A percentile compares a stretch with the other conserved stretches of the same genome.
Evolutionary conservation across 2,888 invertebrate species (phyloP).

Genomic region (Adelphocoris suturalis): DNA sequence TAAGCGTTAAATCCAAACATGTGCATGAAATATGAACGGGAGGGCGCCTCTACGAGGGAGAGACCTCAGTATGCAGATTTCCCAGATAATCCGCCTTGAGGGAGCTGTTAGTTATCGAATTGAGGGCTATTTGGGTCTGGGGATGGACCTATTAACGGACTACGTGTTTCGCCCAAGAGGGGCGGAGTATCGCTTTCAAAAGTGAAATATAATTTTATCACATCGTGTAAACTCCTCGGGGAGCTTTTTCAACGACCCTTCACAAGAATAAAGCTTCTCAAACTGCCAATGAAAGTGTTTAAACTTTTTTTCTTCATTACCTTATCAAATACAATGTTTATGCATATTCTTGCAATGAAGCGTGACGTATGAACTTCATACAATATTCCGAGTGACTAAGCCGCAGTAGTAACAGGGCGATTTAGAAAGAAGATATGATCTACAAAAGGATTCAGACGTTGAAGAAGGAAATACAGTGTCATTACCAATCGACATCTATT

Average conservation of each 20-base stretch:
- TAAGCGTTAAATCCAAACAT: not conserved
- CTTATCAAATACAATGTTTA: too few species aligned
- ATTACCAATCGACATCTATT: too few species aligned
- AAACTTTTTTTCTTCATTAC: too few species aligned
- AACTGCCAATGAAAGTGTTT: not conserved
- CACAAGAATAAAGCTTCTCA: not conserved
- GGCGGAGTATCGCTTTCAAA: not conserved
- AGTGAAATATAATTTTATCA: constrained; percentile 36
- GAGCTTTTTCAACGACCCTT: not conserved
- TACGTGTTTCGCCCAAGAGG: not conserved
- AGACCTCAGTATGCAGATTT: not conserved
- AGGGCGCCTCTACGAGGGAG: not conserved
- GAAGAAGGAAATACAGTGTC: too few species aligned
- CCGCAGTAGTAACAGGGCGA: too few species aligned
- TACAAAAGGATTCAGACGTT: too few species aligned
- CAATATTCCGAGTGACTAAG: too few species aligned
- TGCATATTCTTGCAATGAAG: too few species aligned
- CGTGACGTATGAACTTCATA: too few species aligned
- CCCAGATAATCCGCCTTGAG: constrained; percentile 9
- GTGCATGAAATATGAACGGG: constrained; percentile 23
- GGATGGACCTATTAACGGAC: constrained; percentile 10
- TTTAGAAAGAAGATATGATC: too few species aligned
- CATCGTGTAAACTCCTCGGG: not conserved
- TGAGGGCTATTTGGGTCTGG: constrained; percentile 8
- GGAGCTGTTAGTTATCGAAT: constrained; percentile 40